phyloP scores from a whole-genome alignment of 2,113 vertebrate genomes.

The Gorsachius goisagi region DNA sequence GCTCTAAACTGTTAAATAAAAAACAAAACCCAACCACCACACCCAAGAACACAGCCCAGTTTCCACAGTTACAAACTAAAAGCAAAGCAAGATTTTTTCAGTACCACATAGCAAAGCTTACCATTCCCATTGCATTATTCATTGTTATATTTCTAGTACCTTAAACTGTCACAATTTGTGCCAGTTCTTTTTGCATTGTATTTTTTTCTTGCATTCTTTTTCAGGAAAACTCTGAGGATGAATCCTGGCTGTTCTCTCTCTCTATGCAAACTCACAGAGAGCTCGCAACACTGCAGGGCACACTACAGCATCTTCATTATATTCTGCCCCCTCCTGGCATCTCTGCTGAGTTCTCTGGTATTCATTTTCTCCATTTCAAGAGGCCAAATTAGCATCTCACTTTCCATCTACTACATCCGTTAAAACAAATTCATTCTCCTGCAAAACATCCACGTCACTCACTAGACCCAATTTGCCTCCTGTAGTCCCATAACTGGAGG shows the following conservation, averaged over 20 bases:
- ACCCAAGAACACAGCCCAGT: not conserved
- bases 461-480: not conserved
- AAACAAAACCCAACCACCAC: not conserved
- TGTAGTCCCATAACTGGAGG: rapidly evolving
- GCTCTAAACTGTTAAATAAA: not conserved
- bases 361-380: not conserved
- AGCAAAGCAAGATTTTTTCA: not conserved
- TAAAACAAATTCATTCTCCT: not conserved
- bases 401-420: not conserved
- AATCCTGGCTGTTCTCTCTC: not conserved
- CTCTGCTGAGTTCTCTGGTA: not conserved
- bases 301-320: not conserved
- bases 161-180: not conserved
- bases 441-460: not conserved
- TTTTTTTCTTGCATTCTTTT: not conserved
- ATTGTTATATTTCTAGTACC: not conserved
- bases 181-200: not conserved
- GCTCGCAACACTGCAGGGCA: not conserved
- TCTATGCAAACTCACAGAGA: not conserved
- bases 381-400: not conserved
- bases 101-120: not conserved
- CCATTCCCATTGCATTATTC: not conserved
- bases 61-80: not conserved
- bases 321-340: not conserved
- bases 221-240: not conserved